Evolutionary conservation across 1,140 invertebrate genomes (phyloP), one percentile per base, ranked within the genome.

Genomic region (Bombus cullumanus): DNA sequence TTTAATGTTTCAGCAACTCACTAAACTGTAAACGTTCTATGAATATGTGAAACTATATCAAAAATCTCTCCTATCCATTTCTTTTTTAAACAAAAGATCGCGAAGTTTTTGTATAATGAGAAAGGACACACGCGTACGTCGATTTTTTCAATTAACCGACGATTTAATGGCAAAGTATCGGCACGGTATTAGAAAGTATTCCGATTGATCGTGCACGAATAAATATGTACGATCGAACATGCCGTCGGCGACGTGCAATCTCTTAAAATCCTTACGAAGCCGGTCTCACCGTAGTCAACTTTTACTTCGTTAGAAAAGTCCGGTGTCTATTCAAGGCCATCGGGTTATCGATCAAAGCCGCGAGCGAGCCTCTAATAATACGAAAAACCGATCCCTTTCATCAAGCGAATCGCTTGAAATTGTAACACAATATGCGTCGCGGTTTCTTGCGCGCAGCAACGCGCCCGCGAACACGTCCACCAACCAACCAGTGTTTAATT

Each of bases 251-350:
- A 83, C 79, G 83, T 64, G 82, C 76, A 88, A 87, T 90, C 89
- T 90, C 79, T 90, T 80, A 87, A 90, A 90, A 90, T 83, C 82
- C 34, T 77, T 31, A 82, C 53, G 28, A 87, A 75, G 47, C 28
- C 77, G 57, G 85, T n/a, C 85, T 76, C 62, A 53, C 31, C 80
- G n/a, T 82, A 89, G 89, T 59, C 88, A 76, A 90, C 88, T 90
- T 90, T 90, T 90, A 90, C 89, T 90, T 80, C n/a, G 82, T 85
- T 90, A 90, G 89, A 85, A 90, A 88, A 90, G 79, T 89, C 89
- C 84, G 86, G 75, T 79, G 83, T 68, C 78, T 77, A 75, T 90
- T 90, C 89, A 90, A 90, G 89, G 89, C 79, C 88, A 90, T 88
- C 88, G 75, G 79, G 82, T 85, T 90, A 90, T 89, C 82, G 89